phyloP scores from a whole-genome alignment of 2,797 vertebrate species.

The Acanthurus tractus region DNA sequence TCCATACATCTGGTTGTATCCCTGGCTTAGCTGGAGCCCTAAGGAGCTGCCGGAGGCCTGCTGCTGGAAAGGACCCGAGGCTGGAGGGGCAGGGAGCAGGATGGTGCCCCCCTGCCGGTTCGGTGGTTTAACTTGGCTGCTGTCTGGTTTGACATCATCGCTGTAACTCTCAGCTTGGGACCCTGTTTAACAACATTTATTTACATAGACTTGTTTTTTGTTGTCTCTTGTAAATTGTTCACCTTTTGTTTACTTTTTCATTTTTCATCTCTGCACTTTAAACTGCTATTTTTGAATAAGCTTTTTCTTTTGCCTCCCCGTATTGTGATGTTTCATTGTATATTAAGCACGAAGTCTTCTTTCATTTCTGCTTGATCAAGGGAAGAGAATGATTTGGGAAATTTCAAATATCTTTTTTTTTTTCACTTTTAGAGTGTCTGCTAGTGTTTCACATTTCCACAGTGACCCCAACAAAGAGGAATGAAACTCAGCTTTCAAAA shows the following conservation, averaged over 20 bases:
- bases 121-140: constrained; percentile 62
- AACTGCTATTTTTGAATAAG: background rate
- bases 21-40: constrained; percentile 77
- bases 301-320: background rate
- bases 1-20: constrained; percentile 70
- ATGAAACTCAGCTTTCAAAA: background rate
- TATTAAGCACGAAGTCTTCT: background rate
- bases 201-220: no score
- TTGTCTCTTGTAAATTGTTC: no score
- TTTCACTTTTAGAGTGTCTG: no score
- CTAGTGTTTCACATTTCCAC: no score
- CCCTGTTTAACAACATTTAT: constrained; percentile 56
- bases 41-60: constrained; percentile 65
- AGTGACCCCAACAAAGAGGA: no score
- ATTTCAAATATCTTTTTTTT: no score
- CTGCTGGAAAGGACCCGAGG: constrained; percentile 44
- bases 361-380: background rate
- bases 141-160: background rate
- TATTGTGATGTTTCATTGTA: background rate
- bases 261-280: background rate
- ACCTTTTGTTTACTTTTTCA: background rate
- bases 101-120: constrained; percentile 70
- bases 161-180: constrained; percentile 29
- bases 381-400: background rate
- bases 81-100: constrained; percentile 69